A percentile compares a stretch with the other conserved stretches of the same genome.
Evolutionary conservation across 2,113 vertebrate species (phyloP).

Genomic region (Dryoscopus gambensis): DNA sequence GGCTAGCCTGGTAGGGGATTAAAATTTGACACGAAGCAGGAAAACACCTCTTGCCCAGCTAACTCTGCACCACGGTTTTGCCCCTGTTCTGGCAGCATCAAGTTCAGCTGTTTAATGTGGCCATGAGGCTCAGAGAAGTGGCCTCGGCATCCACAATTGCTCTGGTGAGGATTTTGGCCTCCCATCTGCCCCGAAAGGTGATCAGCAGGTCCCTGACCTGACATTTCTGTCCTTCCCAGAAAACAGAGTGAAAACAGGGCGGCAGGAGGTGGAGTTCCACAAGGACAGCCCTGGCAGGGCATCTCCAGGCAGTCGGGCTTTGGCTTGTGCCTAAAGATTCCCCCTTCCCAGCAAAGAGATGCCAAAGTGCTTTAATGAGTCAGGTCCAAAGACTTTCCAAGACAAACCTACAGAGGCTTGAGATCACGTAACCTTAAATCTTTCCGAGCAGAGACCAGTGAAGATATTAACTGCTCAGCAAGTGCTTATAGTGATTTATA

Average conservation of each 20-base stretch:
- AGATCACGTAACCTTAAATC: neutral
- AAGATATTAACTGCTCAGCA: neutral
- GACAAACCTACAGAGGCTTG: neutral
- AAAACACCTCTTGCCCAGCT: neutral
- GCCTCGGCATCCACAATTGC: accelerated
- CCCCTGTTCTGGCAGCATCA: neutral
- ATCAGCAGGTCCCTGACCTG: neutral
- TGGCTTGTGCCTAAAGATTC: neutral
- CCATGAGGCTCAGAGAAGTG: neutral
- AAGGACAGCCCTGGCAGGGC: neutral
- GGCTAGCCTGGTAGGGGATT: neutral
- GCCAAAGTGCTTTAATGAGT: slow-evolving; percentile 52
- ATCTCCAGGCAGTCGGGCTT: neutral
- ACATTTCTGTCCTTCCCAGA: neutral
- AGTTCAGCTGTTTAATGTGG: neutral
- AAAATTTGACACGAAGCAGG: neutral
- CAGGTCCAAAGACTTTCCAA: slow-evolving; percentile 41
- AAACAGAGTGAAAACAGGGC: accelerated
- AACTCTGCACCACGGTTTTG: neutral
- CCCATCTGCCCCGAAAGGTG: neutral
- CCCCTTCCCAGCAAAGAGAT: neutral
- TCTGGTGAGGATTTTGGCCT: neutral
- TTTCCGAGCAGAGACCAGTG: neutral
- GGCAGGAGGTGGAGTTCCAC: neutral
- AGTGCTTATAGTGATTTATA: slow-evolving; percentile 46